Base-by-base conservation (phyloP, 2,113 vertebrate species). In the Pachyramphus minor region DNA sequence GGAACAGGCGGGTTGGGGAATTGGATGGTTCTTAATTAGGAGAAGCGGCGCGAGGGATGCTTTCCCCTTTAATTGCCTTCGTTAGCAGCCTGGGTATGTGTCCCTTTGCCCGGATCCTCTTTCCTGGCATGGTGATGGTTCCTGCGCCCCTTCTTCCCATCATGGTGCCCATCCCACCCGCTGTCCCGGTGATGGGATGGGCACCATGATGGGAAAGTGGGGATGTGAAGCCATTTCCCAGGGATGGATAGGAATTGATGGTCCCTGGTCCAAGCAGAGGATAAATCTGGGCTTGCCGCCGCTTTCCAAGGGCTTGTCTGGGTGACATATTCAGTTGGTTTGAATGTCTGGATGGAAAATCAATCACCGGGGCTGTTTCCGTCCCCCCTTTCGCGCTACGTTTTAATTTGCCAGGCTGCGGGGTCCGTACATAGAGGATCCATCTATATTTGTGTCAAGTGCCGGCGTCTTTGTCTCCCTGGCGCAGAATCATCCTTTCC, bases 21-120 rank as follows among this genome's bases (percentile, higher is more conserved):
- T 97, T 95, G 23, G 28, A 95, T 39, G 91, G 91, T 64, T 92
- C 97, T 98, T 98, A 98, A 98, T 98, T 97, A 98, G 97, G 96
- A 93, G 93, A 91, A 47, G 91, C 56, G 49, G 92, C 11, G 24
- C 23, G 8, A 66, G 95, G 93, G 97, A 97, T 97, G 97, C 86
- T 87, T 96, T 96, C 91, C 89, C 82, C 53, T 93, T 87, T 89
- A 74, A 50, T 95, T 97, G 89, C 90, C 95, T 96, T 97, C 87
- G 31, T 96, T 96, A 97, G 85, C 72, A 94, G 74, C 60, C 66
- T 9, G 81, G 73, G 55, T 77, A 14, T 88, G 87, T 2, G 80
- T 79, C 87, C 62, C 67, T 16, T 73, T 27, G 84, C 80, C 30
- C 53, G 12, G 56, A 71, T 72, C 55, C 81, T 80, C 30, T 80